Evolutionary conservation across 1,140 invertebrate species (phyloP).

Genomic region (Probaryconus sp.): DNA sequence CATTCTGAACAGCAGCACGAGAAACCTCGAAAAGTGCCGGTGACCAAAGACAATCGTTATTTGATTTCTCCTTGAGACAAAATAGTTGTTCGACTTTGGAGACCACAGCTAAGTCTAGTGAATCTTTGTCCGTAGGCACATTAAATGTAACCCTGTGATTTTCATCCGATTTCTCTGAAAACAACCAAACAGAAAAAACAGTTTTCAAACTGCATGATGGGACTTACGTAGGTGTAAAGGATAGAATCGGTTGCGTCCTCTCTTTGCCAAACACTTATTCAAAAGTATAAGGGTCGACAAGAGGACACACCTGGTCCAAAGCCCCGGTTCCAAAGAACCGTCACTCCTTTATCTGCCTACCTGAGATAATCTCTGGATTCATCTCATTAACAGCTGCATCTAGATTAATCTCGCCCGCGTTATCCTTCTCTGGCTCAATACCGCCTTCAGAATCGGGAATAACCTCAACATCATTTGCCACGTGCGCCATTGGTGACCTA

Average conservation of each 20-base stretch:
- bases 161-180: not conserved
- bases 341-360: slow-evolving; percentile 29
- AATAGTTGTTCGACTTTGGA: not conserved
- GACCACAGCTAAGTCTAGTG: not conserved
- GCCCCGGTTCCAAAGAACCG: slow-evolving; percentile 31
- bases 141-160: slow-evolving; percentile 3
- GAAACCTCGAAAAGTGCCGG: slow-evolving; percentile 15
- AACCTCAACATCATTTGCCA: too few relatives aligned
- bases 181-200: slow-evolving; percentile 5
- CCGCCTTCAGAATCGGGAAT: too few relatives aligned
- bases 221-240: slow-evolving; percentile 11
- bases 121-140: not conserved
- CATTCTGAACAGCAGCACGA: not conserved
- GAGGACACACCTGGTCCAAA: too few relatives aligned
- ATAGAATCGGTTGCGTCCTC: slow-evolving; percentile 21
- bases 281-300: slow-evolving; percentile 8
- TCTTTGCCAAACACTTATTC: slow-evolving; percentile 11
- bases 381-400: not conserved
- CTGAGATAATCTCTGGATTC: too few relatives aligned
- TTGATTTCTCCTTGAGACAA: slow-evolving; percentile 1
- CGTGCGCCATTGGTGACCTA: too few relatives aligned
- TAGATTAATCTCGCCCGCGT: not conserved
- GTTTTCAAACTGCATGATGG: not conserved
- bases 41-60: not conserved
- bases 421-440: too few relatives aligned